Percentiles rank a stretch among this genome's conserved stretches.
Evolutionary conservation across 2,113 vertebrate genomes (phyloP).

Genomic region (Odontesthes bonariensis): DNA sequence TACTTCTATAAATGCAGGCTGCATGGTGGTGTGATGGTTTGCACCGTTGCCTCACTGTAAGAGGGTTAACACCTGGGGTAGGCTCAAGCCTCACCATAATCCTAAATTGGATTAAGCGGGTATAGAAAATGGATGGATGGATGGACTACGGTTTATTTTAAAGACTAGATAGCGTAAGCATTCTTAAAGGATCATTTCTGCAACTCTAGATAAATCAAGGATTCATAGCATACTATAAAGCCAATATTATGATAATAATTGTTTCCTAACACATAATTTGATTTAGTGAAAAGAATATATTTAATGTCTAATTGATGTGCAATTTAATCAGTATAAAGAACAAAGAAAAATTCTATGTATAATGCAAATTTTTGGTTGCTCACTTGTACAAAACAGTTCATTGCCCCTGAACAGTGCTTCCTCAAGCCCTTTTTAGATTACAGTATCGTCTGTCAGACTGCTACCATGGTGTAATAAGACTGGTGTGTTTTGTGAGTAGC

Average conservation of each 20-base stretch:
- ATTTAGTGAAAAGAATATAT: neutral
- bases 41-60: too few relatives aligned
- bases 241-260: neutral
- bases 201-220: neutral
- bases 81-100: too few relatives aligned
- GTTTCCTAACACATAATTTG: neutral
- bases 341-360: neutral
- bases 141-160: too few relatives aligned
- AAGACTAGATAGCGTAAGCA: too few relatives aligned
- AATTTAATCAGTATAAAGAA: too few relatives aligned
- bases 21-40: too few relatives aligned
- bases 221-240: neutral
- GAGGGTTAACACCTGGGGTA: too few relatives aligned
- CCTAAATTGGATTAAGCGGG: too few relatives aligned
- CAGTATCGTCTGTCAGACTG: constrained; percentile 23
- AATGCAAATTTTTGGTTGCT: neutral
- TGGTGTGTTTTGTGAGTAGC: constrained; percentile 44
- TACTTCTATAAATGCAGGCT: too few relatives aligned
- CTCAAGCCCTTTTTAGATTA: constrained; percentile 17
- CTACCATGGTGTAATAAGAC: constrained; percentile 31
- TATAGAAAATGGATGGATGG: too few relatives aligned
- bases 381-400: neutral
- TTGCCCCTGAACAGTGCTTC: neutral
- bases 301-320: too few relatives aligned
- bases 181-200: neutral